Percentiles rank a stretch among this genome's conserved stretches.
These are phyloP conservation scores for Percopsis transmontana DNA, from an alignment of 2,113 vertebrate species.

Conservation along the genomic window DNA sequence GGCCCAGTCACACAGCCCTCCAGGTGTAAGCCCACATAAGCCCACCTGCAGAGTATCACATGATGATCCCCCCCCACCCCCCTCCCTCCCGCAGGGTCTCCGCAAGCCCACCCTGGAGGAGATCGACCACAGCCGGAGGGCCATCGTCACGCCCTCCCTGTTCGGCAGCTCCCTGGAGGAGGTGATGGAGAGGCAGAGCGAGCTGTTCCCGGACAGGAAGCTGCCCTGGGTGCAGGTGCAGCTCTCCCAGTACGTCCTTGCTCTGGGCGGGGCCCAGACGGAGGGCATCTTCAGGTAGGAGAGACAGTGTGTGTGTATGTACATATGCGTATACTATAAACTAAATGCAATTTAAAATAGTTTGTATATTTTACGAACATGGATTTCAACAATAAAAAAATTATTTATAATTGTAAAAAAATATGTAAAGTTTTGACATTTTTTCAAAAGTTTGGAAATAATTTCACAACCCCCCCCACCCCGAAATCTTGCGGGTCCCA, in stretches of 20 bases:
- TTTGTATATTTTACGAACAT: no score
- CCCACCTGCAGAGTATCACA: constrained; percentile 44
- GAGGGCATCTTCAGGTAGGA: constrained; percentile 92
- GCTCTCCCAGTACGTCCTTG: constrained; percentile 87
- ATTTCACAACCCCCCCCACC: no score
- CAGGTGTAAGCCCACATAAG: constrained; percentile 4
- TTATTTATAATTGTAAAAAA: no score
- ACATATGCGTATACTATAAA: no score
- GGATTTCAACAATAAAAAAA: no score
- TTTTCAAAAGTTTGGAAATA: no score
- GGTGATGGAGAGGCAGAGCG: constrained; percentile 87
- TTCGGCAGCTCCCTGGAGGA: constrained; percentile 89
- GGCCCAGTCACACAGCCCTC: constrained; percentile 38
- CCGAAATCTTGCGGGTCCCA: no score
- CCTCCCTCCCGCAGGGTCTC: constrained; percentile 77
- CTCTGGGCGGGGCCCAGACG: constrained; percentile 84
- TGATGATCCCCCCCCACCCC: constrained; percentile 18
- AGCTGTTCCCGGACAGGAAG: constrained; percentile 83
- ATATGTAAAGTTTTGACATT: no score
- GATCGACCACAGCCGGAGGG: constrained; percentile 83
- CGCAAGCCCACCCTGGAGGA: constrained; percentile 89
- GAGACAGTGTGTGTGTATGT: background rate
- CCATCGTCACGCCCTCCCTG: constrained; percentile 86
- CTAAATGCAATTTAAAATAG: no score
- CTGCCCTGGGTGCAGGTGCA: constrained; percentile 92